phyloP scores from a whole-genome alignment of 1,140 invertebrate species.

The Meloidogyne floridensis region DNA sequence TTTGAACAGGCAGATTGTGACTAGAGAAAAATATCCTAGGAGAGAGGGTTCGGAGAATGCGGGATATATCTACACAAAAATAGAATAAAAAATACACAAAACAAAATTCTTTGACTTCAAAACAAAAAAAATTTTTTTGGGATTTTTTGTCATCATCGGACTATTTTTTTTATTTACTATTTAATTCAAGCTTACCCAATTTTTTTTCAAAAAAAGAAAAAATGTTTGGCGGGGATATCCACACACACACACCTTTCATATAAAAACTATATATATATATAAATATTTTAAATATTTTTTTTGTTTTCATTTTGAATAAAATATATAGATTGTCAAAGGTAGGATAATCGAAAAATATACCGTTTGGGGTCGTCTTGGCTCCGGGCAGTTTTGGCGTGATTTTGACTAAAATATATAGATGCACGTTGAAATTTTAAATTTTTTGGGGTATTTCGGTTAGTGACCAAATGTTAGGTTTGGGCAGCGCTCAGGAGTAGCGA shows the following conservation, averaged over 20 bases:
- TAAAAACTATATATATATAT: background rate
- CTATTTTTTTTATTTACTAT: background rate
- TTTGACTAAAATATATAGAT: no score
- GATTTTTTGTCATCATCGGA: background rate
- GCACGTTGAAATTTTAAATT: no score
- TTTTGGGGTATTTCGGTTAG: no score
- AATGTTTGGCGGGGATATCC: background rate
- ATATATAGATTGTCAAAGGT: no score
- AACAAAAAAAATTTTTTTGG: no score
- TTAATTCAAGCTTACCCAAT: background rate
- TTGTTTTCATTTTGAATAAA: no score
- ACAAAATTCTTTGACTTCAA: background rate
- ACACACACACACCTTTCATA: background rate
- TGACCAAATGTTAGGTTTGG: no score
- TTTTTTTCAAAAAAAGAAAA: background rate
- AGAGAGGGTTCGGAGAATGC: background rate
- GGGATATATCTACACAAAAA: background rate
- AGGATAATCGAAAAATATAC: no score
- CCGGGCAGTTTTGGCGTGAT: no score
- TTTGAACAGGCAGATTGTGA: constrained; percentile 19
- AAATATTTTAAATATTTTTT: background rate
- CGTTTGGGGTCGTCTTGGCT: no score
- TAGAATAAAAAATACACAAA: no score
- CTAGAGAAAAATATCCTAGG: background rate
- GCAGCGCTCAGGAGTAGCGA: no score